A percentile compares a stretch with the other conserved stretches of the same genome.
Evolutionary conservation across 1,140 invertebrate genomes (phyloP).

Genomic region (Tetragonula clypearis): DNA sequence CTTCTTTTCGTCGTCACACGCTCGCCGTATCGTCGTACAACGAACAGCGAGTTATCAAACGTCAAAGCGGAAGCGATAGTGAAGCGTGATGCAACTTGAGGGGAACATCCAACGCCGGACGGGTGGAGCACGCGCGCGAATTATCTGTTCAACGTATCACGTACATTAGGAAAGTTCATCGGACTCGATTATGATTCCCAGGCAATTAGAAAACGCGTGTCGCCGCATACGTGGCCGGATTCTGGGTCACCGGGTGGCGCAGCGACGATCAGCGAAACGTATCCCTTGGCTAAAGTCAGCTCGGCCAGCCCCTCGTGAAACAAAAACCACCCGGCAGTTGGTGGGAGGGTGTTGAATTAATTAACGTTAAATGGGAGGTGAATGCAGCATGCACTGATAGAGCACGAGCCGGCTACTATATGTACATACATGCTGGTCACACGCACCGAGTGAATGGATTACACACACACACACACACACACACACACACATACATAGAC

Average conservation of each 20-base stretch:
- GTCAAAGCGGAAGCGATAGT: background rate
- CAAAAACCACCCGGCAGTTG: slow-evolving; percentile 25
- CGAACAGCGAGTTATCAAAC: background rate
- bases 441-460: slow-evolving; percentile 23
- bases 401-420: slow-evolving; percentile 13
- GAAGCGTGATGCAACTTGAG: background rate
- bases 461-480: background rate
- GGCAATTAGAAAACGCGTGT: slow-evolving; percentile 28
- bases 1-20: too few relatives aligned
- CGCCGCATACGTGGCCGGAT: background rate
- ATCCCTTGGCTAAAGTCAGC: slow-evolving; percentile 21
- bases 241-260: background rate
- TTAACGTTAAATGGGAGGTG: slow-evolving; percentile 50
- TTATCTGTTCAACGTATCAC: slow-evolving; percentile 33
- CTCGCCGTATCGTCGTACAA: background rate
- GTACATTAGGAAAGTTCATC: slow-evolving; percentile 10
- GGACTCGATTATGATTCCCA: background rate
- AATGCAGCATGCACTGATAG: slow-evolving; percentile 41
- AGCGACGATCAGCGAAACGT: slow-evolving; percentile 28
- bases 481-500: background rate
- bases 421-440: background rate
- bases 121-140: slow-evolving; percentile 17
- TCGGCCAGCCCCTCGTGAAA: slow-evolving; percentile 39
- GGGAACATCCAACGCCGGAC: background rate
- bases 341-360: slow-evolving; percentile 31